These are phyloP conservation scores for Ellobium chinense DNA, from an alignment of 2,888 invertebrate genomes.

Conservation along the genomic window DNA sequence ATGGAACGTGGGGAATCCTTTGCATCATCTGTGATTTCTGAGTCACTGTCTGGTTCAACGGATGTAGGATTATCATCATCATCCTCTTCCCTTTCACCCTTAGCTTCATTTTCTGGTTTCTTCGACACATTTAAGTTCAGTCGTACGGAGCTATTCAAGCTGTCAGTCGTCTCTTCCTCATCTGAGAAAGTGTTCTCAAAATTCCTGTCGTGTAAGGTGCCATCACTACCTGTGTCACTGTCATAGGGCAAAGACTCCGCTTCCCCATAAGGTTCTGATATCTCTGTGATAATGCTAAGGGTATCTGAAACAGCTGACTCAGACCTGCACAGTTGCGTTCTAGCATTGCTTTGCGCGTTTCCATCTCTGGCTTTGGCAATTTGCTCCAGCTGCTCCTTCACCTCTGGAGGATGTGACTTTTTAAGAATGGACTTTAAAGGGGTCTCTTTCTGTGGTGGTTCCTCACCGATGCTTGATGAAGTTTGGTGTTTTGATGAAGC, in stretches of 20 bases:
- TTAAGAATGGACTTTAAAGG: not conserved
- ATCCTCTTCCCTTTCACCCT: not conserved
- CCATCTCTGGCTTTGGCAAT: not conserved
- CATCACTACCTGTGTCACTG: conserved; percentile 27
- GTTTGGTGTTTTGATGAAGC: not conserved
- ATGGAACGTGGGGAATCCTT: not conserved
- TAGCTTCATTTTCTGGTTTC: not conserved
- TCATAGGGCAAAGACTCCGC: conserved; percentile 14
- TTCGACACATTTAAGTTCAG: not conserved
- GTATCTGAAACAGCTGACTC: conserved; percentile 61
- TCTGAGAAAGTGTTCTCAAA: conserved; percentile 16
- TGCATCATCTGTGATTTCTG: not conserved
- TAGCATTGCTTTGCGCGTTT: not conserved
- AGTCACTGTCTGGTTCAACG: no score
- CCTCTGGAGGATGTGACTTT: not conserved
- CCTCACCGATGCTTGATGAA: not conserved
- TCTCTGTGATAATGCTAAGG: conserved; percentile 71
- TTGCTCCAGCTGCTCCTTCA: not conserved
- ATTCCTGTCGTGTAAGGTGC: conserved; percentile 9
- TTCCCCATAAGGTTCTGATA: conserved; percentile 62
- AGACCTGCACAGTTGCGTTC: not conserved
- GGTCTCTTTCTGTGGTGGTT: not conserved
- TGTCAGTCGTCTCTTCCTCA: not conserved
- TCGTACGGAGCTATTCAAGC: not conserved
- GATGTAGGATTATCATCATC: not conserved